Evolutionary conservation across 2,888 invertebrate genomes (phyloP).

Genomic region (Tipula confusa): DNA sequence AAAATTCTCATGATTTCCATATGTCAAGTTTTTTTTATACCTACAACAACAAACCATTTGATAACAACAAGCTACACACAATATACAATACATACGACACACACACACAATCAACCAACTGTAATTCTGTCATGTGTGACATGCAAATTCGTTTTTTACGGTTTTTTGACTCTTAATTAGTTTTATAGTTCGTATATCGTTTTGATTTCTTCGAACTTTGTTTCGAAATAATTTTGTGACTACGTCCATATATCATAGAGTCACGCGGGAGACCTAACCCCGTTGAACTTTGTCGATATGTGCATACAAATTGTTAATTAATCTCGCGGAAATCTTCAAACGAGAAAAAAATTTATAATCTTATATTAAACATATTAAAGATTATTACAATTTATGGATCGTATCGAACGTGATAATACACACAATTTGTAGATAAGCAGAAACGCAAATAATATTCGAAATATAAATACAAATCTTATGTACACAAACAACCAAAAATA

Average conservation of each 20-base stretch:
- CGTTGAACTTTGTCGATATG: background rate
- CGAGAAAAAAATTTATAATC: background rate
- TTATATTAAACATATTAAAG: background rate
- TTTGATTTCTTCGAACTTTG: background rate
- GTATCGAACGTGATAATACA: background rate
- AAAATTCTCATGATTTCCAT: conserved; percentile 7
- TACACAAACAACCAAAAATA: background rate
- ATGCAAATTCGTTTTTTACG: conserved; percentile 16
- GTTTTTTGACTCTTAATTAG: conserved; percentile 9
- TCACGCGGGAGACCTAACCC: background rate
- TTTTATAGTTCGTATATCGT: background rate
- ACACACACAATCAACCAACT: background rate
- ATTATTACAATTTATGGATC: background rate
- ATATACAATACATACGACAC: background rate
- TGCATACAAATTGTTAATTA: background rate
- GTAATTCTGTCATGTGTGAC: conserved; percentile 20
- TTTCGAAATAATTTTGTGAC: too few species aligned
- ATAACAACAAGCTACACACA: too few species aligned
- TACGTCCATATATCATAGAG: background rate
- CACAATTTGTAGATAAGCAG: background rate
- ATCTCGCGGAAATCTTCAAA: background rate
- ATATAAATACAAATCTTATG: background rate
- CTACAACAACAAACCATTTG: background rate
- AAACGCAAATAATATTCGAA: background rate
- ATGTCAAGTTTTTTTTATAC: background rate